A percentile compares a stretch with the other conserved stretches of the same genome.
phyloP scores from a whole-genome alignment of 2,888 invertebrate genomes.

The Zeuzera pyrina region DNA sequence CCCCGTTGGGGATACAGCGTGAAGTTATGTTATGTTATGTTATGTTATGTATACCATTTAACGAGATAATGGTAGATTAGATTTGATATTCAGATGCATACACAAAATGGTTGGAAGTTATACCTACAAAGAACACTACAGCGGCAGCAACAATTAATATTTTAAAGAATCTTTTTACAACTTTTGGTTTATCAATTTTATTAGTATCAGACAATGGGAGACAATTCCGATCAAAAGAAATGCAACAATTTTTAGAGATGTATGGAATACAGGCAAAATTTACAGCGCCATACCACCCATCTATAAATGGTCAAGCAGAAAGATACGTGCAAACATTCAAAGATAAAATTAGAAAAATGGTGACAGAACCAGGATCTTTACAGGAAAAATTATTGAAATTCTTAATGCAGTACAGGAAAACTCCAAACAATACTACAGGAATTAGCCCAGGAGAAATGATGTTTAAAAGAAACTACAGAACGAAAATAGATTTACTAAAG shows the following conservation, averaged over 20 bases:
- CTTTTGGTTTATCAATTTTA: slow-evolving; percentile 7
- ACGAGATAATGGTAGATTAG: no score
- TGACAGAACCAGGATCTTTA: slow-evolving; percentile 7
- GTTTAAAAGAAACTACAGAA: slow-evolving; percentile 12
- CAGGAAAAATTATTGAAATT: slow-evolving; percentile 8
- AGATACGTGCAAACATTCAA: neutral
- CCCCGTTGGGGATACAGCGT: no score
- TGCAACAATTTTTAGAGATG: neutral
- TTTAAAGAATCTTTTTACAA: slow-evolving; percentile 8
- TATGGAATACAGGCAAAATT: neutral
- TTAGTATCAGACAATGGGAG: slow-evolving; percentile 13
- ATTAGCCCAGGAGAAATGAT: slow-evolving; percentile 12
- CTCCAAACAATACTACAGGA: slow-evolving; percentile 9
- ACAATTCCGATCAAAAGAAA: slow-evolving; percentile 9
- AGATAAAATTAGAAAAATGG: slow-evolving; percentile 3
- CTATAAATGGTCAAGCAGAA: neutral
- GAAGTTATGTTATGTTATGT: no score
- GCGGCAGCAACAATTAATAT: slow-evolving; percentile 7
- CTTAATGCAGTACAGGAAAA: slow-evolving; percentile 9
- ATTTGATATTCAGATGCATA: no score
- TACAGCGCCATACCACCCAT: neutral
- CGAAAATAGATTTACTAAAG: slow-evolving; percentile 11
- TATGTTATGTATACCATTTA: no score
- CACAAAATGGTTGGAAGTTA: slow-evolving; percentile 8
- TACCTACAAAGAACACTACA: slow-evolving; percentile 6